Base-by-base conservation (phyloP, 2,888 invertebrate species). In the Orchesella flavescens region DNA sequence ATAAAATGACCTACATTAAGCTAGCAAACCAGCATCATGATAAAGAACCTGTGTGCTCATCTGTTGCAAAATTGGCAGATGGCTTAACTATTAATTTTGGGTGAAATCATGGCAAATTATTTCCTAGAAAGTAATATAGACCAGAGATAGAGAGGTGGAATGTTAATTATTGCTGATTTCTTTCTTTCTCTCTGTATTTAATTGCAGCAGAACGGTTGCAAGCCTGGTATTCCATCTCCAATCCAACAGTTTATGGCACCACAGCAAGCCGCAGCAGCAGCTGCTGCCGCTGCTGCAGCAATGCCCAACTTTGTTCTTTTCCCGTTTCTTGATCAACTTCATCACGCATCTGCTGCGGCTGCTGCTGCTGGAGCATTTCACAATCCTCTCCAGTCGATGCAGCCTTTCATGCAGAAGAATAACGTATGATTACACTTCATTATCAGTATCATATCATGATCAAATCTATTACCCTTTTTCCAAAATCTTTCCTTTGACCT, bases 401-500 rank as follows among this genome's bases (percentile, higher is more conserved):
- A 88, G 68, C 88, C 88, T 12, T 88, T 87, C 77, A 75, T 88
- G 55, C 87, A 86, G 44, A 88, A 88, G 72, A 88, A 87, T 82
- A 87, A 87, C 85, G 88, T 88, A 84, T 86, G 86, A 19, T 24
- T 24, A 13, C 53, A 5, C 53, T 53, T 53, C 53, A 53, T 53
- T 53, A 13, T 10, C 53, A 13, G 10, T 53, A n/a, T 53, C 17
- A 53, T 53, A n/a, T 74, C 65, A 17, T 43, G 12, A 4, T 57
- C 59, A 24, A 55, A 9, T n/a, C 19, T 13, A 46, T n/a, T 2
- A 34, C 9, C 53, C 9, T 53, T 53, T 53, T 3, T n/a, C 53
- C 17, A 10, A 53, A 53, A 53, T n/a, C 21, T 15, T 17, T 21
- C n/a, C 23, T 63, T 43, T 79, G 73, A 78, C 72, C 69, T 34